These are phyloP conservation scores for Cyprinodon diabolis DNA, from an alignment of 2,797 vertebrate genomes.

Conservation along the genomic window DNA sequence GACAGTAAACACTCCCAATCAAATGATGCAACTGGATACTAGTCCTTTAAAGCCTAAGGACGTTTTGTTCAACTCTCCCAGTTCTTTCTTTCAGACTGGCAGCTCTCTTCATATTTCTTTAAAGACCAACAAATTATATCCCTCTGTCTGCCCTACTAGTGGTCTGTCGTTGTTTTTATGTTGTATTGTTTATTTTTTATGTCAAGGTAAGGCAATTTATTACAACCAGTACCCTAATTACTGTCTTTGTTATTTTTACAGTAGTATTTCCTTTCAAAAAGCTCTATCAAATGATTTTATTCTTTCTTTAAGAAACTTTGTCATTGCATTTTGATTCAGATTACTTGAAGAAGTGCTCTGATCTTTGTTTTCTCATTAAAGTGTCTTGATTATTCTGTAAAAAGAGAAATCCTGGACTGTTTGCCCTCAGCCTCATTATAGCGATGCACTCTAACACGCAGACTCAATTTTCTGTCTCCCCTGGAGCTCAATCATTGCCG, in stretches of 20 bases:
- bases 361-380: not conserved
- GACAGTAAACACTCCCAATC: constrained; percentile 35
- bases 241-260: constrained; percentile 30
- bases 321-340: not conserved
- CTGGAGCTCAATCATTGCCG: constrained; percentile 51
- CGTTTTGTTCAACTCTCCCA: constrained; percentile 32
- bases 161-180: constrained; percentile 7
- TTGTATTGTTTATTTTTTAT: constrained; percentile 30
- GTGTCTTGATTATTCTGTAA: not conserved
- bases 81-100: constrained; percentile 24
- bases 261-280: constrained; percentile 23
- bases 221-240: constrained; percentile 27
- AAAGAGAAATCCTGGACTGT: constrained; percentile 6
- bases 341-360: not conserved
- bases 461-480: constrained; percentile 46
- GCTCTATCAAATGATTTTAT: constrained; percentile 5
- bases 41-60: constrained; percentile 40
- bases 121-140: not conserved
- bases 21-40: constrained; percentile 58
- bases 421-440: constrained; percentile 36
- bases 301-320: constrained; percentile 7
- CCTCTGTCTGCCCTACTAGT: not conserved
- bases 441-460: constrained; percentile 33
- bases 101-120: constrained; percentile 10
- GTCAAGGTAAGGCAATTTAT: constrained; percentile 24